Evolutionary conservation across 2,797 vertebrate genomes (phyloP), one percentile per base, ranked within the genome.

Genomic region (Premnoplex brunnescens): DNA sequence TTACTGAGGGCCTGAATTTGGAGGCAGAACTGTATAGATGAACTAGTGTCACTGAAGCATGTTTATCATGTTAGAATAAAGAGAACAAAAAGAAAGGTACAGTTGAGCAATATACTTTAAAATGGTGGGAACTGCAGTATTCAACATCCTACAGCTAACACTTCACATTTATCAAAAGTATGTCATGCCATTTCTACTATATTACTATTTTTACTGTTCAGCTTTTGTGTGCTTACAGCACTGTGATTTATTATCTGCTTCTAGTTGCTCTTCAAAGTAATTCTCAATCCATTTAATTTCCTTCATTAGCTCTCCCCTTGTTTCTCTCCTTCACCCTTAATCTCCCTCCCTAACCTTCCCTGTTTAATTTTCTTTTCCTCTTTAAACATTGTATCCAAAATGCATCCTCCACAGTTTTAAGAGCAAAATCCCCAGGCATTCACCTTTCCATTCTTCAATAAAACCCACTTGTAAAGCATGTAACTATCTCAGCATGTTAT

Each of bases 401-500:
- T 83, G 26, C 37, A 0, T 79, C 60, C 71, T 93, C 54, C 75
- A 32, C 59, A 72, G 56, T 94, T 80, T 89, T 85, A 93, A 94
- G 81, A 95, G 68, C 39, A 93, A 95, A 96, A 91, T 96, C 77
- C 69, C 71, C 64, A 95, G 88, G 44, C 87, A 19, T 87, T 95
- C 77, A 88, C 63, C 54, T 89, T 88, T 74, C 39, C 37, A 46
- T 81, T 91, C 79, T 91, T 91, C 86, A 95, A 44, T 87, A 96
- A 91, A 95, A 87, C 27, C 37, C 52, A 78, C 64, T 92, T 88
- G 71, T 74, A 84, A 96, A 79, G 22, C 24, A 6, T 75, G 34
- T 89, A 92, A 96, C 90, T 90, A 90, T 93, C 91, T 94, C 92
- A 96, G 90, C 67, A 34, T 81, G 90, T 87, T 92, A 96, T 92